Evolutionary conservation across 2,113 vertebrate species (phyloP).

Genomic region (Sinocyclocheilus grahami): DNA sequence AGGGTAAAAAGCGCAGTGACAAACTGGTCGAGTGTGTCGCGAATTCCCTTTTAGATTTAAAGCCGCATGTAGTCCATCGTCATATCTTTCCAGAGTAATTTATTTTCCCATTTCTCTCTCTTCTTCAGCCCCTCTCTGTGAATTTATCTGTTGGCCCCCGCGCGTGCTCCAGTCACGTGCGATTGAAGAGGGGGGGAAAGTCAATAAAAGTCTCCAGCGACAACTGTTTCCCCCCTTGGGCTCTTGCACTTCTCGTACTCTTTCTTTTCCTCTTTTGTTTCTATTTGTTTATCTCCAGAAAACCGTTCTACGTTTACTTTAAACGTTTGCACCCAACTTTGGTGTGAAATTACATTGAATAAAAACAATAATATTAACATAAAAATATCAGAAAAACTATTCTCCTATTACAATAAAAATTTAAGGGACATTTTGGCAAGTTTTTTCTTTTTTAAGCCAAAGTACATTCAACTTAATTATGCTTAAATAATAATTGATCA

Average conservation of each 20-base stretch:
- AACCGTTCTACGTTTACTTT: slow-evolving; percentile 53
- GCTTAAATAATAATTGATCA: neutral
- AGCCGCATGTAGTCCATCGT: slow-evolving; percentile 83
- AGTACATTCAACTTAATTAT: neutral
- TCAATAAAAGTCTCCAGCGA: slow-evolving; percentile 83
- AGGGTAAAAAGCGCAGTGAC: slow-evolving; percentile 77
- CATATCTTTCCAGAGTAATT: slow-evolving; percentile 89
- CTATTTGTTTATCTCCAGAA: slow-evolving; percentile 75
- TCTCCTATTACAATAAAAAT: neutral
- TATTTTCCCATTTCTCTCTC: slow-evolving; percentile 87
- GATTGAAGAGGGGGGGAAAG: slow-evolving; percentile 64
- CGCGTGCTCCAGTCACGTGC: slow-evolving; percentile 71
- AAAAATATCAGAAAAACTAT: neutral
- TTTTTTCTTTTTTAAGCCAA: neutral
- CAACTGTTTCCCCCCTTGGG: slow-evolving; percentile 78
- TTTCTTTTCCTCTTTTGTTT: slow-evolving; percentile 72
- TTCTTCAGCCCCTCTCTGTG: slow-evolving; percentile 70
- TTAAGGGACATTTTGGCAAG: neutral
- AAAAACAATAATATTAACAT: neutral
- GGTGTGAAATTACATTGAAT: neutral
- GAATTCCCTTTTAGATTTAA: slow-evolving; percentile 87
- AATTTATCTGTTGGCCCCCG: slow-evolving; percentile 76
- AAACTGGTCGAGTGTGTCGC: slow-evolving; percentile 83
- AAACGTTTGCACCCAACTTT: neutral
- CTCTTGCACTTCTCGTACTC: slow-evolving; percentile 76